Conservation (phyloP, 2,888 invertebrate species). For the Drosophila atroscutellata region DNA sequence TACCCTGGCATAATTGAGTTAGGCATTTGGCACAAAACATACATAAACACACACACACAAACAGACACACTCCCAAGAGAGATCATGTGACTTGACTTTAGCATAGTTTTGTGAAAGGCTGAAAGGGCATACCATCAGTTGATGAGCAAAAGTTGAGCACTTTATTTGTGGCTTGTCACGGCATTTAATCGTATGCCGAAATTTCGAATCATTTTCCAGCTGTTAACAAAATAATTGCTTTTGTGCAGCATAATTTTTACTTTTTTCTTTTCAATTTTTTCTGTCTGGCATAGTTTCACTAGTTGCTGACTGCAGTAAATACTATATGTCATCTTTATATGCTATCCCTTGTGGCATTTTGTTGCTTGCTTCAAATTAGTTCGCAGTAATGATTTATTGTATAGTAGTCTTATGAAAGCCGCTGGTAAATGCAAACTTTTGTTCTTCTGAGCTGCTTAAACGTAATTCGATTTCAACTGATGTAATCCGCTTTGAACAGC, state of each 20-base stretch:
- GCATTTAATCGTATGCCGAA: constrained; percentile 55
- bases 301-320: neutral
- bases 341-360: constrained; percentile 2
- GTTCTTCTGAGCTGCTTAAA: constrained; percentile 24
- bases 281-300: constrained; percentile 28
- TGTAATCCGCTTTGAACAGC: constrained; percentile 27
- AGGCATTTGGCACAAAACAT: constrained; percentile 62
- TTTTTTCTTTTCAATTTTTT: constrained; percentile 24
- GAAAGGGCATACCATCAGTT: constrained; percentile 24
- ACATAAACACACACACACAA: constrained; percentile 14
- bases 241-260: constrained; percentile 41
- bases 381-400: constrained; percentile 54
- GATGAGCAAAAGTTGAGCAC: constrained; percentile 41
- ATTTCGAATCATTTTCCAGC: constrained; percentile 44
- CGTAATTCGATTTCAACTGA: constrained; percentile 5
- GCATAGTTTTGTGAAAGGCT: constrained; percentile 46
- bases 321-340: neutral
- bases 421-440: constrained; percentile 7
- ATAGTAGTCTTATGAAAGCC: neutral
- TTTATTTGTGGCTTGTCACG: constrained; percentile 47
- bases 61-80: neutral
- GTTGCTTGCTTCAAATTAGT: constrained; percentile 42
- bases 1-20: constrained; percentile 72
- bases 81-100: constrained; percentile 45
- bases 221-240: constrained; percentile 55